phyloP scores from a whole-genome alignment of 2,797 vertebrate species.

The Mallotus villosus region DNA sequence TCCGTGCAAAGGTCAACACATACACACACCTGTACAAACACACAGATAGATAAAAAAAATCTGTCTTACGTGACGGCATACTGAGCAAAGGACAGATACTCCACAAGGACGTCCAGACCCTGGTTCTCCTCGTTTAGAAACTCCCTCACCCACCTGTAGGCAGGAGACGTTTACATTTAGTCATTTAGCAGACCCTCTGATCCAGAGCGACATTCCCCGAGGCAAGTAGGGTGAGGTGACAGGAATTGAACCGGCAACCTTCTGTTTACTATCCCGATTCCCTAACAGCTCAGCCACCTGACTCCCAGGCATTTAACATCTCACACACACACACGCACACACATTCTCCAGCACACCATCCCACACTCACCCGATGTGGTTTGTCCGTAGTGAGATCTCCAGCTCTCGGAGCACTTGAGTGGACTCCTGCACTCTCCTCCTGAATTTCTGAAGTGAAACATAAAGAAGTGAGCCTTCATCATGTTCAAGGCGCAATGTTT shows the following conservation, averaged over 20 bases:
- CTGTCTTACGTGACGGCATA: conserved; percentile 93
- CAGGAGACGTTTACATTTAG: too few species aligned
- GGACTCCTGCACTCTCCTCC: conserved; percentile 94
- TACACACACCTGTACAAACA: not conserved
- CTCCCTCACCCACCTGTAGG: conserved; percentile 90
- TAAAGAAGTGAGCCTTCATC: conserved; percentile 4
- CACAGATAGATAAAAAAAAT: not conserved
- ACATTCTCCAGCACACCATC: conserved; percentile 10
- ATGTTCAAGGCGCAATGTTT: too few species aligned
- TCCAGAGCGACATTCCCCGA: too few species aligned
- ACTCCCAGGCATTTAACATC: too few species aligned
- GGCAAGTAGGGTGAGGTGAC: too few species aligned
- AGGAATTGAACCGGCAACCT: too few species aligned
- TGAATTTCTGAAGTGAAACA: conserved; percentile 84
- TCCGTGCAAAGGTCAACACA: not conserved
- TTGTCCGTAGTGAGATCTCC: conserved; percentile 96
- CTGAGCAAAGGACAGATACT: conserved; percentile 96
- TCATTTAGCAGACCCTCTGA: too few species aligned
- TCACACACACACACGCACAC: not conserved
- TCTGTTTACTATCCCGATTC: too few species aligned
- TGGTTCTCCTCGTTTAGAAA: conserved; percentile 96
- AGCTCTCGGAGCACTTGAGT: conserved; percentile 95
- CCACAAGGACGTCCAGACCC: conserved; percentile 93
- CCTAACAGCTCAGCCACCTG: too few species aligned
- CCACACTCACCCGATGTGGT: conserved; percentile 90